phyloP scores from a whole-genome alignment of 2,888 invertebrate genomes.

The Cynaeus angustus region DNA sequence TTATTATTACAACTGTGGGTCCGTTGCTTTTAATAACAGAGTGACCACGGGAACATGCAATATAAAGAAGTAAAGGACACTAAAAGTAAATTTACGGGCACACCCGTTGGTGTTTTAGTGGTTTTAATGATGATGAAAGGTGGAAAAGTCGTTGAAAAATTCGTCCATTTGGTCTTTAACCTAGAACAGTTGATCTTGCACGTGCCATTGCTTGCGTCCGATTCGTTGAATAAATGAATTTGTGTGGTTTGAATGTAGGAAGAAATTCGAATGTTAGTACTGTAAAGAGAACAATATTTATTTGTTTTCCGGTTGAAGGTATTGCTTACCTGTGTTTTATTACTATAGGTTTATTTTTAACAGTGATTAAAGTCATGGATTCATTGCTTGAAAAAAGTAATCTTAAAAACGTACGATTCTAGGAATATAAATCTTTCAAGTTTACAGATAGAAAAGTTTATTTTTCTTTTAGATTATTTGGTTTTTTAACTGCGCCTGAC shows the following conservation, averaged over 20 bases:
- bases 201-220: conserved; percentile 7
- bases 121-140: conserved; percentile 8
- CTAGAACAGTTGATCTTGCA: conserved; percentile 16
- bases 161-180: background rate
- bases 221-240: conserved; percentile 20
- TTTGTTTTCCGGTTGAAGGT: too few relatives aligned
- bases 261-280: too few relatives aligned
- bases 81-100: background rate
- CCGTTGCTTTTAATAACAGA: conserved; percentile 6
- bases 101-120: background rate
- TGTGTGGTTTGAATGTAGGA: conserved; percentile 5
- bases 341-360: too few relatives aligned
- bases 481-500: too few relatives aligned
- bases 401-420: too few relatives aligned
- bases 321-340: too few relatives aligned
- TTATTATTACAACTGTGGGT: conserved; percentile 11
- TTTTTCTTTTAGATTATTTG: too few relatives aligned
- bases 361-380: too few relatives aligned
- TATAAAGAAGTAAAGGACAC: background rate
- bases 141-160: conserved; percentile 13
- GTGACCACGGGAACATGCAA: background rate
- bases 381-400: too few relatives aligned
- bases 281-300: too few relatives aligned
- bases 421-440: too few relatives aligned
- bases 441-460: too few relatives aligned